Percentiles rank a stretch among this genome's conserved stretches.
Conservation (phyloP, 1,140 invertebrate species). For the Pararge aegeria region DNA sequence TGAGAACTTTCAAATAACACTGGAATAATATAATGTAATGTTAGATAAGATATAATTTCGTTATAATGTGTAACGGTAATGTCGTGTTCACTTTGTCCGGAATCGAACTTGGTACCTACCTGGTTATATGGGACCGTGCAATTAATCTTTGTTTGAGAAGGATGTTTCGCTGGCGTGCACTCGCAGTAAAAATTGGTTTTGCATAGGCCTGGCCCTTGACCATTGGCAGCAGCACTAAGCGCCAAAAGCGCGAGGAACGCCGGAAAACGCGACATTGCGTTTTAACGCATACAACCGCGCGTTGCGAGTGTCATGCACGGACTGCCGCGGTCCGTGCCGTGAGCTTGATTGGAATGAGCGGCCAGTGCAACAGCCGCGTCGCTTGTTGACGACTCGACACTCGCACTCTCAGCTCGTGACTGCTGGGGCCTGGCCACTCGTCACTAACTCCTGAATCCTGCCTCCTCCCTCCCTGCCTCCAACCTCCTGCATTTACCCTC, state of each 20-base stretch:
- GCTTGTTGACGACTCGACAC: not conserved
- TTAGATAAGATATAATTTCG: not conserved
- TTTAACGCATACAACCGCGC: constrained; percentile 54
- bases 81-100: constrained; percentile 14
- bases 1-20: no score
- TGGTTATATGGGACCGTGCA: constrained; percentile 81
- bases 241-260: constrained; percentile 48
- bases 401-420: no score
- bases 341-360: not conserved
- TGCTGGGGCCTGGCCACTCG: not conserved
- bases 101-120: constrained; percentile 79
- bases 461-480: constrained; percentile 16
- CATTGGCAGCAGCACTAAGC: constrained; percentile 36
- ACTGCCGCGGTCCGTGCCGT: constrained; percentile 37
- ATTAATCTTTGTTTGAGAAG: constrained; percentile 82
- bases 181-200: constrained; percentile 79
- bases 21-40: no score
- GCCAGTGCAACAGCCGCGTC: no score
- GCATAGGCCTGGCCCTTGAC: constrained; percentile 79
- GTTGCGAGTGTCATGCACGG: constrained; percentile 51
- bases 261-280: constrained; percentile 61
- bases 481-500: no score
- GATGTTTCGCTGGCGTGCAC: constrained; percentile 79
- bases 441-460: constrained; percentile 17
- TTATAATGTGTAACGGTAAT: not conserved